A percentile compares a stretch with the other conserved stretches of the same genome.
These are phyloP conservation scores for Drosophila recens DNA, from an alignment of 2,888 invertebrate genomes.

Conservation along the genomic window DNA sequence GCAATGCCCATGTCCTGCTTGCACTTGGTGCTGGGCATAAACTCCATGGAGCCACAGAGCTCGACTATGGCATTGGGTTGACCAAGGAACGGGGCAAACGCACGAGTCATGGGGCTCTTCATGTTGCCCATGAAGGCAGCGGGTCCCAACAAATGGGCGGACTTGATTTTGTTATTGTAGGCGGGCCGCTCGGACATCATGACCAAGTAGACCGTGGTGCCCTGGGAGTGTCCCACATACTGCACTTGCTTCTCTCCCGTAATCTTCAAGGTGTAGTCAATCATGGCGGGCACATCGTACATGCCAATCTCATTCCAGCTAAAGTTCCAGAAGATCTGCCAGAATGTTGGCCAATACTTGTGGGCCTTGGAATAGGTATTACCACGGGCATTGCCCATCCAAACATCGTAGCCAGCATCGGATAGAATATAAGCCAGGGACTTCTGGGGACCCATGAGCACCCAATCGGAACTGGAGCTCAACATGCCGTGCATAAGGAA, in stretches of 20 bases:
- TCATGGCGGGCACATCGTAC: constrained; percentile 93
- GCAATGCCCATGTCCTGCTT: constrained; percentile 85
- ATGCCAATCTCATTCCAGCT: constrained; percentile 96
- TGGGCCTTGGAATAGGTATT: constrained; percentile 88
- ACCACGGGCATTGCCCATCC: constrained; percentile 94
- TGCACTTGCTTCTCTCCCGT: constrained; percentile 71
- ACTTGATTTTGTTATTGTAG: constrained; percentile 73
- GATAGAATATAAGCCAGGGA: constrained; percentile 85
- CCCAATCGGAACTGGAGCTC: constrained; percentile 76
- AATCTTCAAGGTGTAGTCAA: constrained; percentile 88
- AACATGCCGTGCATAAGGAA: constrained; percentile 81
- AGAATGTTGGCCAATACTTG: constrained; percentile 80
- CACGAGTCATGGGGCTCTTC: constrained; percentile 83
- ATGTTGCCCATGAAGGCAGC: constrained; percentile 86
- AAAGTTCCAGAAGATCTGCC: constrained; percentile 81
- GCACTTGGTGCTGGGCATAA: constrained; percentile 75
- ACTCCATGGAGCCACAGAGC: constrained; percentile 76
- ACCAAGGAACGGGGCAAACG: constrained; percentile 72
- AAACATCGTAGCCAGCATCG: constrained; percentile 90
- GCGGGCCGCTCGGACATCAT: constrained; percentile 71
- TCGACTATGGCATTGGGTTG: constrained; percentile 78
- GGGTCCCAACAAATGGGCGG: constrained; percentile 86
- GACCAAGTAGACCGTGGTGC: constrained; percentile 91
- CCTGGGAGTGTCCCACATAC: constrained; percentile 97
- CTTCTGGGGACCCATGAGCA: constrained; percentile 73